These are phyloP conservation scores for Mystacides longicornis DNA, from an alignment of 2,888 invertebrate species.

Conservation along the genomic window DNA sequence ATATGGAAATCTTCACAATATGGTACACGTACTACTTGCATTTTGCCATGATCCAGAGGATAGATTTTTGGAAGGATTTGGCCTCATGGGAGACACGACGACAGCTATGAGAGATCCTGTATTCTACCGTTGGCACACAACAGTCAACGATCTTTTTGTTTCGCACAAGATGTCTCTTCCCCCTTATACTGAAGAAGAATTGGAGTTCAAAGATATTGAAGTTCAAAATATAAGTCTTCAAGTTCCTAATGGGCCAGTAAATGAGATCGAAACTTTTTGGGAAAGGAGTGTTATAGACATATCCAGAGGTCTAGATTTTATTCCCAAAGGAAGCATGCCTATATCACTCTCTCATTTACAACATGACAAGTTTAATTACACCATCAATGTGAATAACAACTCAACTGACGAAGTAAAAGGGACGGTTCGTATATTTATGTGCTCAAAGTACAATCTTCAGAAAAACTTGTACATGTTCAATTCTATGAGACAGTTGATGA, in stretches of 20 bases:
- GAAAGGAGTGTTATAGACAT: slow-evolving; percentile 32
- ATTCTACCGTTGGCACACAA: slow-evolving; percentile 36
- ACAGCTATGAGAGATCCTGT: slow-evolving; percentile 36
- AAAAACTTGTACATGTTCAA: slow-evolving; percentile 23
- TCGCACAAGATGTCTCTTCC: slow-evolving; percentile 31
- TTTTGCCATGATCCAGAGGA: slow-evolving; percentile 76
- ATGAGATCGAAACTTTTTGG: slow-evolving; percentile 31
- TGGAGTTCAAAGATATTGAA: slow-evolving; percentile 21
- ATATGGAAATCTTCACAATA: slow-evolving; percentile 77
- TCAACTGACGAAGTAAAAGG: slow-evolving; percentile 22
- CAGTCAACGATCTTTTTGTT: slow-evolving; percentile 33
- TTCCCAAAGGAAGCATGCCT: slow-evolving; percentile 26
- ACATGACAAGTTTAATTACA: slow-evolving; percentile 29
- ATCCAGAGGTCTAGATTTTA: slow-evolving; percentile 34
- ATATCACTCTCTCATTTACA: slow-evolving; percentile 31
- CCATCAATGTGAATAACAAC: slow-evolving; percentile 22
- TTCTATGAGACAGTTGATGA: slow-evolving; percentile 32
- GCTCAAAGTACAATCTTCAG: slow-evolving; percentile 31
- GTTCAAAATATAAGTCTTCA: slow-evolving; percentile 33
- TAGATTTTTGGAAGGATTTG: slow-evolving; percentile 47
- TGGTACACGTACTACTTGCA: slow-evolving; percentile 71
- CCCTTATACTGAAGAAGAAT: slow-evolving; percentile 29
- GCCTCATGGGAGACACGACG: slow-evolving; percentile 33
- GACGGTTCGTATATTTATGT: slow-evolving; percentile 33
- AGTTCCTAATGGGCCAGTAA: slow-evolving; percentile 31